These are phyloP conservation scores for Coreoperca whiteheadi DNA, from an alignment of 2,113 vertebrate genomes.

Conservation along the genomic window DNA sequence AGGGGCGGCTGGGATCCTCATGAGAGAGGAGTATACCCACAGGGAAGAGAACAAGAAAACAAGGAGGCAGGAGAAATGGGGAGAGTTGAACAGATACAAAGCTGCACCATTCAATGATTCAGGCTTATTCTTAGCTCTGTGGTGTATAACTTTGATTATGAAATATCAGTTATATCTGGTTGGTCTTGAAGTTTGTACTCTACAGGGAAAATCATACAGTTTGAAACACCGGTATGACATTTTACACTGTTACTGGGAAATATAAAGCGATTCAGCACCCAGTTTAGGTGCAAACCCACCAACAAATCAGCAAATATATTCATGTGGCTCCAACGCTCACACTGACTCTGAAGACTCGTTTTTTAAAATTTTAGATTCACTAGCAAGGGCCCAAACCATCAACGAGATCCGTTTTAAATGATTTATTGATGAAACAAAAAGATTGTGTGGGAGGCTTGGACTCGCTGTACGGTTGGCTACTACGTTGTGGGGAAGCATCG, in stretches of 20 bases:
- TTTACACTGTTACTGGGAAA: background rate
- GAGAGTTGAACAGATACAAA: conserved; percentile 23
- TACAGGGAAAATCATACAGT: background rate
- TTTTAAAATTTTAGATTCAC: background rate
- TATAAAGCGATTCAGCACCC: background rate
- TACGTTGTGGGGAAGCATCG: no score
- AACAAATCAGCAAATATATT: background rate
- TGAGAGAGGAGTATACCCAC: conserved; percentile 47
- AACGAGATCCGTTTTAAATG: no score
- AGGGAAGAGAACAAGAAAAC: conserved; percentile 10
- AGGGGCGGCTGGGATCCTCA: conserved; percentile 46
- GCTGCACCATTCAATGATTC: background rate
- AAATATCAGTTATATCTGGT: conserved; percentile 4
- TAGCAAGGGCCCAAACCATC: no score
- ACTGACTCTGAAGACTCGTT: background rate
- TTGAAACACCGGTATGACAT: background rate
- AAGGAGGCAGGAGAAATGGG: background rate
- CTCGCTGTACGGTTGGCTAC: no score
- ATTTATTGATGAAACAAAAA: no score
- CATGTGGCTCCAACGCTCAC: background rate
- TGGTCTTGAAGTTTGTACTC: background rate
- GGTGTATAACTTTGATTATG: background rate
- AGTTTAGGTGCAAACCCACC: background rate
- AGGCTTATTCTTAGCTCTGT: conserved; percentile 11
- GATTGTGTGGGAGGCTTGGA: no score